Percentiles rank a stretch among this genome's conserved stretches.
phyloP scores from a whole-genome alignment of 2,797 vertebrate species.

The Tenualosa ilisha region DNA sequence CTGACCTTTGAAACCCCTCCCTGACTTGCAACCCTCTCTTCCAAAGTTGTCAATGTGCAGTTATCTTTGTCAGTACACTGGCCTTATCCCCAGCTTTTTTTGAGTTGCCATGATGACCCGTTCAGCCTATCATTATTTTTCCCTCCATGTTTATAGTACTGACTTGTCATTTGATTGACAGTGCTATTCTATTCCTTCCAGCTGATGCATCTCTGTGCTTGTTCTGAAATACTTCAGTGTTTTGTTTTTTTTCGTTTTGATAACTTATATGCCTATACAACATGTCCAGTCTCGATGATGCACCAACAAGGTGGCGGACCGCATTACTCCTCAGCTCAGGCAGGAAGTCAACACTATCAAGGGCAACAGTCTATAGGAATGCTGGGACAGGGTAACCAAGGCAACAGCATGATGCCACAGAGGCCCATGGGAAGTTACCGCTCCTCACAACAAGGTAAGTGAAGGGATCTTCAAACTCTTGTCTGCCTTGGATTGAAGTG shows the following conservation, averaged over 20 bases:
- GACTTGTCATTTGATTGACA: conserved; percentile 36
- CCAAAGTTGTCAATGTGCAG: conserved; percentile 52
- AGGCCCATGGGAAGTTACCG: conserved; percentile 90
- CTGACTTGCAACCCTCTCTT: conserved; percentile 59
- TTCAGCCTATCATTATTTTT: conserved; percentile 31
- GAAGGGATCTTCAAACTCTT: conserved; percentile 19
- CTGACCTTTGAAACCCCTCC: conserved; percentile 39
- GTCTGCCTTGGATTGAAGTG: not conserved
- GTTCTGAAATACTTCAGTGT: conserved; percentile 24
- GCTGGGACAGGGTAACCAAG: conserved; percentile 91
- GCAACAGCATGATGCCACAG: conserved; percentile 89
- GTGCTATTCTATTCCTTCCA: conserved; percentile 23
- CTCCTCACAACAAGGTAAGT: conserved; percentile 89
- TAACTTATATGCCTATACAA: conserved; percentile 46
- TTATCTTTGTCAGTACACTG: conserved; percentile 51
- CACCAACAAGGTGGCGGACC: conserved; percentile 90
- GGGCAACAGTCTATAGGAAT: conserved; percentile 87
- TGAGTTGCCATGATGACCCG: conserved; percentile 40
- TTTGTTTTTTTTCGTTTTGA: conserved; percentile 46
- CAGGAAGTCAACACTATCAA: conserved; percentile 89
- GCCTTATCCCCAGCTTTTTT: conserved; percentile 35
- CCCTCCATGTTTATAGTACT: conserved; percentile 38
- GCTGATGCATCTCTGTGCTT: conserved; percentile 20
- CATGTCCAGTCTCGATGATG: conserved; percentile 87
- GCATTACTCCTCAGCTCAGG: conserved; percentile 87